Evolutionary conservation across 2,797 vertebrate genomes (phyloP), one percentile per base, ranked within the genome.

Genomic region (Pantherophis alleghaniensis): DNA sequence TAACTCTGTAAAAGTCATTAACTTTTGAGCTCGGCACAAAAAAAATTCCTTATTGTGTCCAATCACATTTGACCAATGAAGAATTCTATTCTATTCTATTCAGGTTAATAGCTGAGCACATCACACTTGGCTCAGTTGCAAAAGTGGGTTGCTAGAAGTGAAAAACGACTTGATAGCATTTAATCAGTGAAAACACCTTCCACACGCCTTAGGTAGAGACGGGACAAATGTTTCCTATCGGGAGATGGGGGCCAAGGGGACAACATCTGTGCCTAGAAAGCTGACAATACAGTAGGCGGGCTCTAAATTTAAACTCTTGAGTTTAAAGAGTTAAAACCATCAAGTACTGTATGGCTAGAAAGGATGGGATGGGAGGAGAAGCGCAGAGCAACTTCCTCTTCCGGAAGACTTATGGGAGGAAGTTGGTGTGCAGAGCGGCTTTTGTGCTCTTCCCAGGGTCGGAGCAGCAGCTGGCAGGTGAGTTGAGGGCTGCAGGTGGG

Each of bases 281-380:
- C 12, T 4, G 26, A 66, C 1, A 66, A 13, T 2, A n/a, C 0
- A n/a, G 2, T 1, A 4, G 60, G 9, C 7, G 0, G 22, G 0
- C 2, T 61, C 9, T 61, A 11, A 66, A 0, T 5, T 66, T 66
- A 66, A 28, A n/a, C 1, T 53, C 51, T 53, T 9, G 51, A 9
- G 7, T 51, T 51, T 56, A 56, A 56, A 56, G 14, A 69, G 5
- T 69, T 69, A 69, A 69, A 69, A 13, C 66, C 13, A 69, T 16
- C 5, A 2, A 69, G 13, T 32, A 69, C 5, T 1, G 0, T 1
- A 69, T 7, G 16, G 28, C 66, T 69, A 69, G n/a, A 32, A 69
- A 69, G n/a, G 66, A 32, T 12, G 5, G 13, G 0, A 16, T 0
- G 61, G 0, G 28, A n/a, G 5, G 63, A 16, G 28, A 69, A 13